Evolutionary conservation across 2,888 invertebrate species (phyloP).

Genomic region (Plagiodera versicolora): DNA sequence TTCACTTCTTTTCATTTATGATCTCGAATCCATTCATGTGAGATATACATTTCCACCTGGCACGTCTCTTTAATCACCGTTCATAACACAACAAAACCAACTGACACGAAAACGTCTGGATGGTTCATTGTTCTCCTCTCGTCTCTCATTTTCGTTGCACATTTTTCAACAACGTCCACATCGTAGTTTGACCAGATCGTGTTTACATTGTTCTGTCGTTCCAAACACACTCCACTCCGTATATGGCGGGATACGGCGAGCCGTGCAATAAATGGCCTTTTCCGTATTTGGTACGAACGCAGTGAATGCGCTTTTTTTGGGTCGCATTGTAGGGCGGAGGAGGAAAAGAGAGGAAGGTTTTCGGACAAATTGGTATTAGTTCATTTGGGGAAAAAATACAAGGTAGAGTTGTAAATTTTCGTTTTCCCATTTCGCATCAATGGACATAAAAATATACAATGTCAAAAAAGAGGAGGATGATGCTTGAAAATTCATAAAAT

Average conservation of each 20-base stretch:
- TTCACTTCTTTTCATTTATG: no score
- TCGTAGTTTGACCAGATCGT: slow-evolving; percentile 5
- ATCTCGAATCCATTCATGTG: no score
- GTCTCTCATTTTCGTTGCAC: not conserved
- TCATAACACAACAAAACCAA: not conserved
- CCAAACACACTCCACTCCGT: slow-evolving; percentile 5
- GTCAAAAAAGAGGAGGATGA: no score
- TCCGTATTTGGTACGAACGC: slow-evolving; percentile 8
- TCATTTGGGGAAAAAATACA: no score
- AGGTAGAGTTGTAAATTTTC: no score
- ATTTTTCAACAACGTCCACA: slow-evolving; percentile 2
- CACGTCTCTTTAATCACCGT: no score
- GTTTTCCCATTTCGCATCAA: no score
- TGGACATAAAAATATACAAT: no score
- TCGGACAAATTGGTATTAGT: no score
- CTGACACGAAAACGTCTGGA: not conserved
- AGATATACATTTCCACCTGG: no score
- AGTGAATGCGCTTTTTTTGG: slow-evolving; percentile 3
- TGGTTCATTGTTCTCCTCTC: slow-evolving; percentile 3
- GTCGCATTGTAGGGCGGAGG: no score
- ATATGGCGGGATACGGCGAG: slow-evolving; percentile 5
- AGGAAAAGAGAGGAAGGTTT: not conserved
- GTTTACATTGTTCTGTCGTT: slow-evolving; percentile 13
- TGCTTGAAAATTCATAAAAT: no score
- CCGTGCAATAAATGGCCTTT: not conserved